phyloP scores from a whole-genome alignment of 2,797 vertebrate species.

The Mycteria americana region DNA sequence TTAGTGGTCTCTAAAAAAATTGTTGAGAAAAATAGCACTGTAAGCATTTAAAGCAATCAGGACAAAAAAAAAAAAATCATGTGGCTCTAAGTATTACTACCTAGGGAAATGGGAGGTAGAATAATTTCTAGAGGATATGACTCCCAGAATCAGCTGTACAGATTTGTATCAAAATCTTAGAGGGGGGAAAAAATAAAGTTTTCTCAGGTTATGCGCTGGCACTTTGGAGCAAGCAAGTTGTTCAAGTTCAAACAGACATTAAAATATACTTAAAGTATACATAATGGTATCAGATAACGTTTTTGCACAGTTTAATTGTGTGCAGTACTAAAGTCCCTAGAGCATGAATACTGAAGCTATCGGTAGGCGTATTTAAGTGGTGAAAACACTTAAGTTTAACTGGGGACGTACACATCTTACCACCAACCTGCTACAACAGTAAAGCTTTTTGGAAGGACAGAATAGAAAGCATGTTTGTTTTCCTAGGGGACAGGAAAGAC shows the following conservation, averaged over 20 bases:
- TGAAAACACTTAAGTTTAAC: not conserved
- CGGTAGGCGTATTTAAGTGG: not conserved
- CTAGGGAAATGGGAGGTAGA: not conserved
- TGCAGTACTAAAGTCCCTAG: not conserved
- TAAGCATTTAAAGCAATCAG: not conserved
- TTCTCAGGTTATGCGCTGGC: not conserved
- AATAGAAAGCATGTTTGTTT: not conserved
- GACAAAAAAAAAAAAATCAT: accelerated
- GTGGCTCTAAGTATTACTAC: not conserved
- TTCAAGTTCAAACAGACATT: not conserved
- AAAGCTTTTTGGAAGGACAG: not conserved
- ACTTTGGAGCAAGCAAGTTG: not conserved
- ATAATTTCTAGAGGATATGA: not conserved
- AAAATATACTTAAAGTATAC: not conserved
- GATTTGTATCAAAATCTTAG: not conserved
- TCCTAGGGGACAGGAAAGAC: not conserved
- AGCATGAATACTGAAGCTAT: not conserved
- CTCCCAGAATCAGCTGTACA: not conserved
- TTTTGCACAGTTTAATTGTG: not conserved
- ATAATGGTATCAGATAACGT: not conserved
- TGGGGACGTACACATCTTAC: not conserved
- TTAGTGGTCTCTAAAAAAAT: not conserved
- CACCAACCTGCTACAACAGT: not conserved
- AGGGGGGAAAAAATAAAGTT: not conserved
- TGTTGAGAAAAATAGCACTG: not conserved